Percentiles rank a stretch among this genome's conserved stretches.
Conservation (phyloP, 2,113 vertebrate species). For the Sapayoa aenigma region DNA sequence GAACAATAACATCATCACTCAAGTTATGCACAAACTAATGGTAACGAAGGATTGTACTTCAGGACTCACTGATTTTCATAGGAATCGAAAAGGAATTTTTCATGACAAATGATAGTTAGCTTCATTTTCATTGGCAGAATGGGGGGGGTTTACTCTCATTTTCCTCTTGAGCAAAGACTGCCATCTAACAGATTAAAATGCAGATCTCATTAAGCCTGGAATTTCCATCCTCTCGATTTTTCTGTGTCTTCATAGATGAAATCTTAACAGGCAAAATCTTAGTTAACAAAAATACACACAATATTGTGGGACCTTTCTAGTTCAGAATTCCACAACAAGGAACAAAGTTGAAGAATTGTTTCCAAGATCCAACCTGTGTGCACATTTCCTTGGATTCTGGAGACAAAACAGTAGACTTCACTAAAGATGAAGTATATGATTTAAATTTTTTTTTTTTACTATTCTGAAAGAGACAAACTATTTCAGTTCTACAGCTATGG, state of each 20-base stretch:
- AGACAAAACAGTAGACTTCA: neutral
- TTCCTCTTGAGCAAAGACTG: neutral
- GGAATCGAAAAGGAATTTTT: neutral
- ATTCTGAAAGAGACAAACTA: neutral
- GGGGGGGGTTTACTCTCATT: neutral
- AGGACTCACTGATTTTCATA: neutral
- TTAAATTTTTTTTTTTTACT: neutral
- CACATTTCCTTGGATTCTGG: neutral
- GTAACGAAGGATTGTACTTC: neutral
- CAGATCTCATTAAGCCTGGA: neutral
- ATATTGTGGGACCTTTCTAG: neutral
- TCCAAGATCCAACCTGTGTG: neutral
- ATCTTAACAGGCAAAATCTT: neutral
- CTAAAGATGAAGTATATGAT: neutral
- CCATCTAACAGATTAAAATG: neutral
- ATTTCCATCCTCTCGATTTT: neutral
- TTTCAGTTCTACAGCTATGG: neutral
- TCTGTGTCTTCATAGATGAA: neutral
- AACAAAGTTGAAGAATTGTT: neutral
- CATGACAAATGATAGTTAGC: neutral
- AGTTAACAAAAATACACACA: neutral
- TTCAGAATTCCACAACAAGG: neutral
- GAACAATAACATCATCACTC: neutral
- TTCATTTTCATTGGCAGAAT: neutral
- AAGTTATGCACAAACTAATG: neutral